Evolutionary conservation across 92 coral and sea anemone species (phyloP).

Genomic region (Ricordea florida): DNA sequence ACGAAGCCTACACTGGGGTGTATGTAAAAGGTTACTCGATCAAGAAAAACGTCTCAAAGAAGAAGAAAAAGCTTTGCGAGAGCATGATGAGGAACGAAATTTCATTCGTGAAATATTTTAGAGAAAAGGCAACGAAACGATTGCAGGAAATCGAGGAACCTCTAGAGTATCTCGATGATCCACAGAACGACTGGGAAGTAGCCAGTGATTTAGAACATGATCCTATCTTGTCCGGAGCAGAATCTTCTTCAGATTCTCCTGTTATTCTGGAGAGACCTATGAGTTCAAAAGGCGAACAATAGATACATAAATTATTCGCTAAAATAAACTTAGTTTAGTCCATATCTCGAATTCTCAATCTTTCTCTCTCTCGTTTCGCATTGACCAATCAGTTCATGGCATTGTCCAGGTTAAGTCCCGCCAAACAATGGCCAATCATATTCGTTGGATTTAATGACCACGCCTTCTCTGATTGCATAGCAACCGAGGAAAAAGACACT

Average conservation of each 20-base stretch:
- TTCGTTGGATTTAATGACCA: too few relatives aligned
- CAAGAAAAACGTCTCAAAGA: conserved; percentile 44
- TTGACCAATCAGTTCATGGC: too few relatives aligned
- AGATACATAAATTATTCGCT: too few relatives aligned
- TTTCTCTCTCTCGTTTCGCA: too few relatives aligned
- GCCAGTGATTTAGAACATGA: conserved; percentile 76
- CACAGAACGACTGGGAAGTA: conserved; percentile 78
- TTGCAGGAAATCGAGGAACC: conserved; percentile 70
- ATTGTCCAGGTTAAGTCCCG: too few relatives aligned
- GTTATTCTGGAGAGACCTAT: background rate
- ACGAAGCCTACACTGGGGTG: conserved; percentile 86
- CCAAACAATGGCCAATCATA: too few relatives aligned
- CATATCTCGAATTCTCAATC: background rate
- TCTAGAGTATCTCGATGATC: conserved; percentile 79
- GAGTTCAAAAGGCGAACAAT: background rate
- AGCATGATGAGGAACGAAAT: conserved; percentile 80
- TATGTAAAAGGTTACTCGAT: conserved; percentile 80
- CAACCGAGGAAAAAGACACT: too few relatives aligned
- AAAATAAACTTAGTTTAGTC: too few relatives aligned
- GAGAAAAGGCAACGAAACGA: conserved; percentile 34
- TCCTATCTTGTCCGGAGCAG: conserved; percentile 54
- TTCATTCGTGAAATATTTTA: conserved; percentile 76
- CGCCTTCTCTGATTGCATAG: too few relatives aligned
- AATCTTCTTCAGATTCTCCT: conserved; percentile 3
- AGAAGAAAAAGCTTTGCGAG: conserved; percentile 56